A percentile compares a stretch with the other conserved stretches of the same genome.
Conservation (phyloP, 2,797 vertebrate genomes). For the Sphaeramia orbicularis region DNA sequence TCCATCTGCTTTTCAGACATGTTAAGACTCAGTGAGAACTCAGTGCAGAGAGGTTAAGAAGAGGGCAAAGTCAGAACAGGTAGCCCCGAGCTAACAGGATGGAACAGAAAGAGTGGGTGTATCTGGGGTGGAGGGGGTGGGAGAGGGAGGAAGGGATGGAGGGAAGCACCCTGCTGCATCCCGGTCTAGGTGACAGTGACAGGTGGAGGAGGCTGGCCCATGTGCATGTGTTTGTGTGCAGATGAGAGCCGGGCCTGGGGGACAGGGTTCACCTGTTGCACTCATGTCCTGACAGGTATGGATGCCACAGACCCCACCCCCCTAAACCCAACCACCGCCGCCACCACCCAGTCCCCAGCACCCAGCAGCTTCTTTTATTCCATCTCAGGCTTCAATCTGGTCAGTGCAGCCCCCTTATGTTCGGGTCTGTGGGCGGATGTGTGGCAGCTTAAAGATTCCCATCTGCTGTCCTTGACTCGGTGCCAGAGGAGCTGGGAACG, state of each 20-base stretch:
- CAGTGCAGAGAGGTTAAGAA: not conserved
- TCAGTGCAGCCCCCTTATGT: slow-evolving; percentile 51
- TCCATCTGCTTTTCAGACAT: not conserved
- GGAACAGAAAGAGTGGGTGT: slow-evolving; percentile 52
- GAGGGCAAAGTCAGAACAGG: slow-evolving; percentile 10
- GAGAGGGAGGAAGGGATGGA: slow-evolving; percentile 47
- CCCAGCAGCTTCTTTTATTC: slow-evolving; percentile 56
- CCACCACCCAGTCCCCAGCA: slow-evolving; percentile 48
- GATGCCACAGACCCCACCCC: slow-evolving; percentile 9
- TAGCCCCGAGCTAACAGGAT: slow-evolving; percentile 41
- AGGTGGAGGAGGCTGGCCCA: slow-evolving; percentile 75
- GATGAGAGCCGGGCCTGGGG: slow-evolving; percentile 73
- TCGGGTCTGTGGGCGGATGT: slow-evolving; percentile 56
- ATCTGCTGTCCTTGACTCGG: slow-evolving; percentile 81
- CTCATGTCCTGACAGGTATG: slow-evolving; percentile 86
- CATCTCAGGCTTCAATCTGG: slow-evolving; percentile 66
- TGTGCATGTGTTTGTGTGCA: slow-evolving; percentile 32
- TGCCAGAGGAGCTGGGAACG: slow-evolving; percentile 72
- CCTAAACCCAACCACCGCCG: slow-evolving; percentile 32
- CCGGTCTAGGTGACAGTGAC: slow-evolving; percentile 64
- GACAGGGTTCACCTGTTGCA: slow-evolving; percentile 82
- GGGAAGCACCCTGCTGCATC: slow-evolving; percentile 69
- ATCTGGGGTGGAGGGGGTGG: slow-evolving; percentile 32
- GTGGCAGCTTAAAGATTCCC: slow-evolving; percentile 77
- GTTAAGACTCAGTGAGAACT: not conserved